A percentile compares a stretch with the other conserved stretches of the same genome.
phyloP scores from a whole-genome alignment of 2,888 invertebrate species.

The Tachystola acroxantha region DNA sequence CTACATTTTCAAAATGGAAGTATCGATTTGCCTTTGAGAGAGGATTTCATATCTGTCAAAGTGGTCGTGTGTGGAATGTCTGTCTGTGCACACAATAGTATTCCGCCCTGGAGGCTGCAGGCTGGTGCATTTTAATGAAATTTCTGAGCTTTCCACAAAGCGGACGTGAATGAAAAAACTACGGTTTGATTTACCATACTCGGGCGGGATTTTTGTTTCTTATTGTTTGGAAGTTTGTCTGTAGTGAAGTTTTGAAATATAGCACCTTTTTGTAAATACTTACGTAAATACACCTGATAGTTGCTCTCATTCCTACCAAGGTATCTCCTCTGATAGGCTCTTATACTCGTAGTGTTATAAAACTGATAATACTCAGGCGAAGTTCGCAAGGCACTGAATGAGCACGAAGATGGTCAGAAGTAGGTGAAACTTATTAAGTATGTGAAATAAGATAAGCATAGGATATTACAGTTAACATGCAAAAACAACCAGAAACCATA shows the following conservation, averaged over 20 bases:
- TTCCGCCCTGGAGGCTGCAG: background rate
- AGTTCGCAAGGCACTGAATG: no score
- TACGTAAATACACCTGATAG: no score
- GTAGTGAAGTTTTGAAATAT: background rate
- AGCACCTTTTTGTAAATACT: background rate
- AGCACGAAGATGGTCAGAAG: no score
- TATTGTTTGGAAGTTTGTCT: slow-evolving; percentile 5
- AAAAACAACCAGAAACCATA: no score
- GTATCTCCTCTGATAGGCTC: no score
- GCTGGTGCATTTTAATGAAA: slow-evolving; percentile 59
- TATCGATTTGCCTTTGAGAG: background rate
- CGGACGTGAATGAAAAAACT: slow-evolving; percentile 50
- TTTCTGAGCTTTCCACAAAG: slow-evolving; percentile 62
- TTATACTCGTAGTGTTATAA: no score
- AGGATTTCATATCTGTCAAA: background rate
- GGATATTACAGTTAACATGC: no score
- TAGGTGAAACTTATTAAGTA: no score
- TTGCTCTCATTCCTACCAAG: no score
- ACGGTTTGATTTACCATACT: slow-evolving; percentile 42
- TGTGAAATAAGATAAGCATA: no score
- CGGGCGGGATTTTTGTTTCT: slow-evolving; percentile 17
- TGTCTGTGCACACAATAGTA: slow-evolving; percentile 1
- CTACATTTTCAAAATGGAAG: no score
- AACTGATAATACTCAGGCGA: no score
- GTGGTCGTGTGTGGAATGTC: background rate